Conservation (phyloP, 2,797 vertebrate species). For the Oreochromis grahami region DNA sequence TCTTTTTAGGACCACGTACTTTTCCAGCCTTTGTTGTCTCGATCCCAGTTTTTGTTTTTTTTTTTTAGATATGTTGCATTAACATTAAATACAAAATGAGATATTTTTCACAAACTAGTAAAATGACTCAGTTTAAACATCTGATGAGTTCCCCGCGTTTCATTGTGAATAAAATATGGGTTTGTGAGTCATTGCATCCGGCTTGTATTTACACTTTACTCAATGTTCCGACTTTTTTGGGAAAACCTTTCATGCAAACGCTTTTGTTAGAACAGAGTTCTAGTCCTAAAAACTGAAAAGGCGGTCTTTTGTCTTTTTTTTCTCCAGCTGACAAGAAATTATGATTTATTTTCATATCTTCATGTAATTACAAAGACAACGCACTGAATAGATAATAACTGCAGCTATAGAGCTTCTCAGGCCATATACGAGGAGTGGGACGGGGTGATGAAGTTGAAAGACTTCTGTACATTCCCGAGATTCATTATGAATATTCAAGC, state of each 20-base stretch:
- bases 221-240: neutral
- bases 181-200: neutral
- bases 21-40: neutral
- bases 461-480: neutral
- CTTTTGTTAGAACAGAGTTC: neutral
- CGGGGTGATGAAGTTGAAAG: neutral
- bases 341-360: neutral
- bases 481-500: neutral
- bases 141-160: neutral
- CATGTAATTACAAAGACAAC: neutral
- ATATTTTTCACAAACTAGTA: neutral
- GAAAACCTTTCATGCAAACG: neutral
- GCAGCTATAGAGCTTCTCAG: neutral
- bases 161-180: neutral
- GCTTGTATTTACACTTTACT: neutral
- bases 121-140: neutral
- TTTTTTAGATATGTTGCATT: neutral
- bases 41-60: neutral
- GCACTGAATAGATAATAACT: constrained; percentile 24
- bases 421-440: neutral
- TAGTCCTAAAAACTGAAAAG: neutral
- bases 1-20: neutral
- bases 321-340: neutral
- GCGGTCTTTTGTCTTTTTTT: neutral
- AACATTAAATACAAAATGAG: neutral